phyloP scores from a whole-genome alignment of 30 jellyfish, hydroid and myxozoan genomes.

The Hydra vulgaris region DNA sequence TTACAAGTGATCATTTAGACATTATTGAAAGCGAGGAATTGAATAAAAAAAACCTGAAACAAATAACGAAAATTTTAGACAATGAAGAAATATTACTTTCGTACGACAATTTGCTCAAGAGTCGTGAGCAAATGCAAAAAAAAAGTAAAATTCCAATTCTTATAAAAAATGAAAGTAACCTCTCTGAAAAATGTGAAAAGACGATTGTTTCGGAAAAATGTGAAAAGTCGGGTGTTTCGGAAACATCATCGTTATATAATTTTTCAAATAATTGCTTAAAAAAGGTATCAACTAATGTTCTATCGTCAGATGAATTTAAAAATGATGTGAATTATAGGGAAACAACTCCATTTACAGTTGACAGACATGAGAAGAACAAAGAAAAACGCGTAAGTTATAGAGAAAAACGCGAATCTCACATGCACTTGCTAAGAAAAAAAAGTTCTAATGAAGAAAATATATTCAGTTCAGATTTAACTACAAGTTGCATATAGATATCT shows the following conservation, averaged over 20 bases:
- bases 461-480: not conserved
- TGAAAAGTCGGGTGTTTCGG: no score
- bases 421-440: constrained; percentile 9
- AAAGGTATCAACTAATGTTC: not conserved
- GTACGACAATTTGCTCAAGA: not conserved
- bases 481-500: no score
- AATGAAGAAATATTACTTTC: not conserved
- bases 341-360: not conserved
- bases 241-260: not conserved
- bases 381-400: constrained; percentile 25
- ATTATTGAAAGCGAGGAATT: not conserved
- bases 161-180: not conserved
- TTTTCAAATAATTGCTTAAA: not conserved
- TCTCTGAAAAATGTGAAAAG: not conserved
- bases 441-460: not conserved
- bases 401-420: constrained; percentile 31
- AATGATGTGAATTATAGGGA: not conserved
- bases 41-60: not conserved
- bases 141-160: not conserved
- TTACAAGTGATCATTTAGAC: no score
- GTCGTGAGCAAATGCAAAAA: not conserved
- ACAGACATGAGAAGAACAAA: not conserved
- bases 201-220: no score
- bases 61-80: no score
- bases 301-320: not conserved